Percentiles rank a stretch among this genome's conserved stretches.
These are phyloP conservation scores for Epinephelus lanceolatus DNA, from an alignment of 2,113 vertebrate species.

Conservation along the genomic window DNA sequence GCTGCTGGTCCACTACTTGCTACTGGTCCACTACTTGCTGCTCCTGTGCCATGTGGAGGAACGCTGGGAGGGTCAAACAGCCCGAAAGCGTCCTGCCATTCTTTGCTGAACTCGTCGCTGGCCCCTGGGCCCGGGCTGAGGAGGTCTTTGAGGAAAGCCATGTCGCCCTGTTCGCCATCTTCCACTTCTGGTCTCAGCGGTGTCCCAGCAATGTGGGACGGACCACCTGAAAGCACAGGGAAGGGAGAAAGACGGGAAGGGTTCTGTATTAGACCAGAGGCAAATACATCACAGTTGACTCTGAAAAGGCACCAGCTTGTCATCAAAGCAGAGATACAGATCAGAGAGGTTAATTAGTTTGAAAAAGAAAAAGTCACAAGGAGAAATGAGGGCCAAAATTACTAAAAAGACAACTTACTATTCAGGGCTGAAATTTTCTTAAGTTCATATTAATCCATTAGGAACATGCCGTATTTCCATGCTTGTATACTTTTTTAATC, in stretches of 20 bases:
- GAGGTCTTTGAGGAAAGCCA: slow-evolving; percentile 88
- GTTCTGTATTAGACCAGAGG: neutral
- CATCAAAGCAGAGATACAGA: neutral
- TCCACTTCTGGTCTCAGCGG: slow-evolving; percentile 73
- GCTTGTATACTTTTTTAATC: too few species aligned
- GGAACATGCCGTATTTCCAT: neutral
- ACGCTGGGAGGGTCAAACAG: slow-evolving; percentile 67
- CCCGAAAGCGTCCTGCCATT: slow-evolving; percentile 84
- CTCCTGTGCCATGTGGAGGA: neutral
- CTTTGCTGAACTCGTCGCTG: slow-evolving; percentile 76
- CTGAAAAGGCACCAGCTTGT: neutral
- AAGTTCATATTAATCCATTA: neutral
- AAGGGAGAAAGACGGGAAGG: neutral
- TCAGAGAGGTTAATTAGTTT: too few species aligned
- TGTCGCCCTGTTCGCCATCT: slow-evolving; percentile 83
- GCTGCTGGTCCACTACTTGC: neutral
- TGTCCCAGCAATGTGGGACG: neutral
- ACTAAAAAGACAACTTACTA: neutral
- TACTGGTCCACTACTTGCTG: neutral
- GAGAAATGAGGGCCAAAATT: neutral
- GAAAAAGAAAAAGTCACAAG: neutral
- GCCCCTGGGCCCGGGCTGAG: slow-evolving; percentile 76
- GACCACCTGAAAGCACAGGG: slow-evolving; percentile 39
- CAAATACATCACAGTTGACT: neutral
- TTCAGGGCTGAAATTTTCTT: neutral